Percentiles rank a stretch among this genome's conserved stretches.
These are phyloP conservation scores for Drosophila tanythrix DNA, from an alignment of 2,888 invertebrate species.

Conservation along the genomic window DNA sequence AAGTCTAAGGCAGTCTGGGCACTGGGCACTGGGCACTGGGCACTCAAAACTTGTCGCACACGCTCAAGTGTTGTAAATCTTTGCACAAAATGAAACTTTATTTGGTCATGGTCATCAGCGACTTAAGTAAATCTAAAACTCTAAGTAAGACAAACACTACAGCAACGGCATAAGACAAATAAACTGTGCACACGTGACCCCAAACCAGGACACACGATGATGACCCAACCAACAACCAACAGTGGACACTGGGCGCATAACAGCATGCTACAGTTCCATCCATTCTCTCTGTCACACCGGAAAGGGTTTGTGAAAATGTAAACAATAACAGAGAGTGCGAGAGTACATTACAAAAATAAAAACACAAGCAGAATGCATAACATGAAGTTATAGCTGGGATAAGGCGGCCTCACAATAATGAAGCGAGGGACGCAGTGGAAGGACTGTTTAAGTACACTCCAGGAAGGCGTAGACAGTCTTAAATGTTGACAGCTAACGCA, in stretches of 20 bases:
- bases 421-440: neutral
- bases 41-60: conserved; percentile 74
- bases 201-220: conserved; percentile 50
- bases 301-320: conserved; percentile 19
- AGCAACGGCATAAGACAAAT: conserved; percentile 69
- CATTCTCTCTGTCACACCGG: neutral
- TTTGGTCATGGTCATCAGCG: conserved; percentile 80
- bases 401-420: conserved; percentile 34
- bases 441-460: conserved; percentile 61
- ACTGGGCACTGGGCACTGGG: conserved; percentile 20
- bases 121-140: conserved; percentile 79
- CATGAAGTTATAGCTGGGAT: conserved; percentile 54
- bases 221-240: conserved; percentile 36
- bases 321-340: conserved; percentile 36
- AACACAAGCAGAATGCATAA: conserved; percentile 41
- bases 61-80: conserved; percentile 79
- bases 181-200: conserved; percentile 77
- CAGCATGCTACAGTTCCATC: conserved; percentile 39
- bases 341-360: conserved; percentile 32
- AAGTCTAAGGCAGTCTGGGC: conserved; percentile 1
- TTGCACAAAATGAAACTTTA: conserved; percentile 78
- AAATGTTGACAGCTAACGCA: conserved; percentile 65
- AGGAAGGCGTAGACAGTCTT: conserved; percentile 54
- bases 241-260: conserved; percentile 29
- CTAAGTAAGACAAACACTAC: conserved; percentile 76